These are phyloP conservation scores for Oxyteleia sp. DNA, from an alignment of 2,888 invertebrate genomes.

Conservation along the genomic window DNA sequence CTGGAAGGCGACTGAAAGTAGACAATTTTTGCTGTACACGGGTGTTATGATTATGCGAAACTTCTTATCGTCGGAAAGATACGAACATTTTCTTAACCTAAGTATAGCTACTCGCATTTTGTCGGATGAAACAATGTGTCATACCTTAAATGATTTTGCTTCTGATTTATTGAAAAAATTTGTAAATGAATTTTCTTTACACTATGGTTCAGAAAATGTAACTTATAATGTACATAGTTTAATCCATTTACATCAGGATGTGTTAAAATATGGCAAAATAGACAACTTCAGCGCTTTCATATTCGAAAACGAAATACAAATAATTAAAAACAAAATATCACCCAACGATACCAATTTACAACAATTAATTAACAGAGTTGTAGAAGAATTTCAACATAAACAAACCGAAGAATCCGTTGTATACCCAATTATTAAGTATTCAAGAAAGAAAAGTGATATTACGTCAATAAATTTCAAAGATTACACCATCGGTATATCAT, in stretches of 20 bases:
- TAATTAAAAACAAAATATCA: too few species aligned
- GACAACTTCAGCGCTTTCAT: not conserved
- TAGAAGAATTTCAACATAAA: too few species aligned
- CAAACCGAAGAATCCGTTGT: too few species aligned
- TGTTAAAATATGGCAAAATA: conserved; percentile 53
- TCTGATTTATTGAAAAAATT: conserved; percentile 43
- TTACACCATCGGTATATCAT: conserved; percentile 7
- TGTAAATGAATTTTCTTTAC: conserved; percentile 10
- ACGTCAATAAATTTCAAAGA: not conserved
- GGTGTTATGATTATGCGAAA: conserved; percentile 75
- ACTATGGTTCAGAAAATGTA: conserved; percentile 71
- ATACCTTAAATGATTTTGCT: conserved; percentile 37
- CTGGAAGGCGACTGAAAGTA: conserved; percentile 77
- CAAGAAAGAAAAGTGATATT: not conserved
- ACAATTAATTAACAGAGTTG: too few species aligned
- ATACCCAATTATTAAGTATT: not conserved
- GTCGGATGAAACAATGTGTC: conserved; percentile 21
- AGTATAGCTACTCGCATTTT: conserved; percentile 74
- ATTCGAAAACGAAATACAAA: too few species aligned
- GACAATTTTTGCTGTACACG: conserved; percentile 76
- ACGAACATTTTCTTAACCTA: conserved; percentile 75
- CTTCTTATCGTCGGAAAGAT: conserved; percentile 60
- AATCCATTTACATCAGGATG: conserved; percentile 76
- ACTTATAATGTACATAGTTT: conserved; percentile 78
- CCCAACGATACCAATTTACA: too few species aligned